Conservation (phyloP, 2,113 vertebrate species). For the Erythrocercus mccallii region DNA sequence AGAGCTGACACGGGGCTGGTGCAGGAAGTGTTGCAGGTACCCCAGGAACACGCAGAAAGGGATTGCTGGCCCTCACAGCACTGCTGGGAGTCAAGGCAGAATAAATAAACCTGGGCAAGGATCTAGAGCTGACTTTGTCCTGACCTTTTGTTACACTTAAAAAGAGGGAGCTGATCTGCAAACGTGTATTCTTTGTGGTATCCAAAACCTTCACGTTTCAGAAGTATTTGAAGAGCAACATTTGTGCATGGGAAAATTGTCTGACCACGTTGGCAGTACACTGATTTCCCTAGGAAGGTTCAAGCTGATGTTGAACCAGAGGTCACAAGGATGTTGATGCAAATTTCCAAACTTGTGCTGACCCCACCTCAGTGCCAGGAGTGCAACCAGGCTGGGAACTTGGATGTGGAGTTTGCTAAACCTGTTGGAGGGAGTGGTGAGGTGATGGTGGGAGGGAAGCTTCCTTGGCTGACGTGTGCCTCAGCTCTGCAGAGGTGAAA, state of each 20-base stretch:
- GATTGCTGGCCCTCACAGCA: not conserved
- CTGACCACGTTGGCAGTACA: rapidly evolving
- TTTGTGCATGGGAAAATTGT: not conserved
- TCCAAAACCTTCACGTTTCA: not conserved
- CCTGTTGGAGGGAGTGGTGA: not conserved
- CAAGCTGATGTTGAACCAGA: not conserved
- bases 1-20: not conserved
- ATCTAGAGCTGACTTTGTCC: not conserved
- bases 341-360: not conserved
- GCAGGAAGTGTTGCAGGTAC: not conserved
- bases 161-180: not conserved
- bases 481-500: not conserved
- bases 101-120: not conserved
- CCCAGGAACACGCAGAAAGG: not conserved
- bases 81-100: not conserved
- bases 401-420: not conserved
- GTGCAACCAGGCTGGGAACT: rapidly evolving
- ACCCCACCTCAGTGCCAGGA: not conserved
- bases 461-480: not conserved
- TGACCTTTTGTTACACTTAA: not conserved
- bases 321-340: not conserved
- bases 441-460: not conserved
- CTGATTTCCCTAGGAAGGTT: not conserved
- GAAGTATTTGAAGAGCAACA: not conserved
- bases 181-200: not conserved